Conservation (phyloP, 2,797 vertebrate species). For the Crocodylus rhombifer region DNA sequence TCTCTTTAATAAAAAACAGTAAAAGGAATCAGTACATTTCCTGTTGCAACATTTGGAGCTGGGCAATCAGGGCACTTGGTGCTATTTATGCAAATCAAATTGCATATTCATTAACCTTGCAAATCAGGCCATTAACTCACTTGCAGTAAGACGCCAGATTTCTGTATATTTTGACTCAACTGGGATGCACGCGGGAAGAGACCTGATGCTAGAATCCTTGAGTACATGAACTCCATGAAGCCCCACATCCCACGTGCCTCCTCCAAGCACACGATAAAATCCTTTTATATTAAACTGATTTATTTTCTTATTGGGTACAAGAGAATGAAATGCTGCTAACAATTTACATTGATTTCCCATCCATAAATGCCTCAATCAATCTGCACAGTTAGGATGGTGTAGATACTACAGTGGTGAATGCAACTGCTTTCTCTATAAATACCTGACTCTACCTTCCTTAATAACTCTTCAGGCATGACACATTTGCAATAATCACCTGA, state of each 20-base stretch:
- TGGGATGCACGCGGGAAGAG: background rate
- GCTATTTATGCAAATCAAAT: background rate
- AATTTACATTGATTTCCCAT: conserved; percentile 7
- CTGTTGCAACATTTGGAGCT: background rate
- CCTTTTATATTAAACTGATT: conserved; percentile 25
- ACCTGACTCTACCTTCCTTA: conserved; percentile 38
- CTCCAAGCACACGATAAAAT: conserved; percentile 32
- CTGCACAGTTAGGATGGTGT: background rate
- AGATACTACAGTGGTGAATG: background rate
- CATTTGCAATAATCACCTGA: conserved; percentile 30
- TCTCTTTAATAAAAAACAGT: background rate
- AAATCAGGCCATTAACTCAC: conserved; percentile 26
- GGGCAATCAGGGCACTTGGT: background rate
- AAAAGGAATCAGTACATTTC: conserved; percentile 6
- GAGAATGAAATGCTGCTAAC: background rate
- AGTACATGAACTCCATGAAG: background rate
- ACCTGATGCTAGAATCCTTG: background rate
- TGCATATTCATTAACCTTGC: background rate
- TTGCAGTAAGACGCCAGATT: conserved; percentile 27
- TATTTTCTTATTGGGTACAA: background rate
- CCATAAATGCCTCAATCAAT: conserved; percentile 31
- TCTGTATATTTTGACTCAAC: background rate
- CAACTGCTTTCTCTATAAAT: conserved; percentile 25
- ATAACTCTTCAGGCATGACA: conserved; percentile 7
- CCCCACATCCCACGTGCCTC: background rate